Percentiles rank a stretch among this genome's conserved stretches.
Evolutionary conservation across 2,797 vertebrate species (phyloP).

Genomic region (Chaunax sp.): DNA sequence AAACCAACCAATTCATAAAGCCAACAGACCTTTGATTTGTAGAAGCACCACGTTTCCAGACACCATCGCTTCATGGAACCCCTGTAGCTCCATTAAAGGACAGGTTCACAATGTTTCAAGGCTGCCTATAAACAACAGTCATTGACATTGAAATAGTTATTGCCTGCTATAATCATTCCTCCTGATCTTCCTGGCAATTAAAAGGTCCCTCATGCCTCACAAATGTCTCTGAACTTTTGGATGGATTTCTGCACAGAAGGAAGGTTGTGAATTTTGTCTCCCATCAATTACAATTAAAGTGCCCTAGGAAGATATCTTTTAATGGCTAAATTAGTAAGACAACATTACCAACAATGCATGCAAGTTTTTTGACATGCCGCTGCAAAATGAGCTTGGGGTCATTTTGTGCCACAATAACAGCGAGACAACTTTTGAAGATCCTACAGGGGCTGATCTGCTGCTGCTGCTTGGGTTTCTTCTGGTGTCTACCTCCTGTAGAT

Average conservation of each 20-base stretch:
- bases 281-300: not conserved
- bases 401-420: not conserved
- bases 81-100: not conserved
- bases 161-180: not conserved
- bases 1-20: not conserved
- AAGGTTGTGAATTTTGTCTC: not conserved
- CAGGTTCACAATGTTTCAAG: not conserved
- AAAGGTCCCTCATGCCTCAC: not conserved
- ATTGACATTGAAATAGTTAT: not conserved
- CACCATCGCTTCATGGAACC: too few relatives aligned
- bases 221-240: not conserved
- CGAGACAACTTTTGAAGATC: not conserved
- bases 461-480: slow-evolving; percentile 14
- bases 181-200: not conserved
- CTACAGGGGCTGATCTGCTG: not conserved
- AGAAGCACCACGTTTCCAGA: not conserved
- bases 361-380: not conserved
- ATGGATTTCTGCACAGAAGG: not conserved
- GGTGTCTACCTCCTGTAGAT: slow-evolving; percentile 14
- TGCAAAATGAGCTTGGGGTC: not conserved
- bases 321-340: too few relatives aligned
- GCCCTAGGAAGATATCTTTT: not conserved
- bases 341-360: not conserved
- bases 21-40: not conserved
- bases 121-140: not conserved